A percentile compares a stretch with the other conserved stretches of the same genome.
These are phyloP conservation scores for Felis catus DNA, from an alignment of 2,113 vertebrate genomes.

Conservation along the genomic window DNA sequence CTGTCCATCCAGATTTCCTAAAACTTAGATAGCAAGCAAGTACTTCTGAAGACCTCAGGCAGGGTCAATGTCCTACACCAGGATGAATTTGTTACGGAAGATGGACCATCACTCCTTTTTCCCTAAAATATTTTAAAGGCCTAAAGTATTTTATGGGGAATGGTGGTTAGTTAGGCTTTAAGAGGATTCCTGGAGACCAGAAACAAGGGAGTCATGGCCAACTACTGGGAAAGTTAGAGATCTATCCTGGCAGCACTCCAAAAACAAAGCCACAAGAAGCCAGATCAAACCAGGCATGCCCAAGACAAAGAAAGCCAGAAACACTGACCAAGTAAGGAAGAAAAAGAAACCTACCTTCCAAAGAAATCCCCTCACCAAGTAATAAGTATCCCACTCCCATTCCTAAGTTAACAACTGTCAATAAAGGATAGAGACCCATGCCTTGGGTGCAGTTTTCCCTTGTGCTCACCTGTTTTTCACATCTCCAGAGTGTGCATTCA, in stretches of 20 bases:
- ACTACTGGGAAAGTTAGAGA: background rate
- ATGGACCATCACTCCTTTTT: background rate
- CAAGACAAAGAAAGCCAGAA: background rate
- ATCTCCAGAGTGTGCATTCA: background rate
- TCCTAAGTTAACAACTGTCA: background rate
- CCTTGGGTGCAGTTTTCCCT: background rate
- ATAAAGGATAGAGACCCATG: background rate
- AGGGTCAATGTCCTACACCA: background rate
- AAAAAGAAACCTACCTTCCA: background rate
- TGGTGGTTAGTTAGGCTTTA: background rate
- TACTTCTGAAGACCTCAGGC: background rate
- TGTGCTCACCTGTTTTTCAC: background rate
- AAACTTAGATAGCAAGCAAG: background rate
- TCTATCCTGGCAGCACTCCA: background rate
- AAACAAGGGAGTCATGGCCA: background rate
- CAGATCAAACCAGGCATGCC: background rate
- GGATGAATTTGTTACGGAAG: background rate
- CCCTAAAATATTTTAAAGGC: background rate
- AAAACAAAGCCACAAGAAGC: background rate
- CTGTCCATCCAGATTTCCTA: background rate
- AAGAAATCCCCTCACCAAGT: too few relatives aligned
- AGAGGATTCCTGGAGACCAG: background rate
- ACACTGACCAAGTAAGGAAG: background rate
- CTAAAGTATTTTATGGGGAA: background rate
- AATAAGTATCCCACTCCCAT: too few relatives aligned